Evolutionary conservation across 2,797 vertebrate genomes (phyloP).

Genomic region (Pangasius larnaudii): DNA sequence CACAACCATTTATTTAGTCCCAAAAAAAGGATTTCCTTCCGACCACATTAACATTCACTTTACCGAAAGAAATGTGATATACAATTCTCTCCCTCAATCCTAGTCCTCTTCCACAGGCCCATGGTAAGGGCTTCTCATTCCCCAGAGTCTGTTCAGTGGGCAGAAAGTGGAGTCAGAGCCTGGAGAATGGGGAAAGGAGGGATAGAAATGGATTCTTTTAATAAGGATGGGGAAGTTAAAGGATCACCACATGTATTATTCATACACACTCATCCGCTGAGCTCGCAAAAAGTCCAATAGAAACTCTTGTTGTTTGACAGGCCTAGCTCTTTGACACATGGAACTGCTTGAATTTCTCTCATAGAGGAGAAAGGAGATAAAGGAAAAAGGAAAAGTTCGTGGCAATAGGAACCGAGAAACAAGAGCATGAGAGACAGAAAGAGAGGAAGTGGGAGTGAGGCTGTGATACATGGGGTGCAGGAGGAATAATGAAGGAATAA

Average conservation of each 20-base stretch:
- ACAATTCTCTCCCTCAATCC: slow-evolving; percentile 42
- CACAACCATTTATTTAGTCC: slow-evolving; percentile 45
- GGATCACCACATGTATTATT: slow-evolving; percentile 79
- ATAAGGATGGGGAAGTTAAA: slow-evolving; percentile 79
- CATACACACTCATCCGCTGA: slow-evolving; percentile 73
- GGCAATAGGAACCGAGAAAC: slow-evolving; percentile 24
- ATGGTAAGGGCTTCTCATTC: slow-evolving; percentile 53
- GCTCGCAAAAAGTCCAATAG: slow-evolving; percentile 77
- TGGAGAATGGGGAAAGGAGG: slow-evolving; percentile 54
- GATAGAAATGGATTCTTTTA: slow-evolving; percentile 69
- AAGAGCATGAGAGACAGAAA: slow-evolving; percentile 23
- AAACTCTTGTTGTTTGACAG: slow-evolving; percentile 76
- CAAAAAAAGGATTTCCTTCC: slow-evolving; percentile 31
- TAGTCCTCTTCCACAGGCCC: neutral
- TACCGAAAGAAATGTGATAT: slow-evolving; percentile 46
- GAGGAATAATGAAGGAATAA: slow-evolving; percentile 17
- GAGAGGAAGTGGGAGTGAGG: slow-evolving; percentile 8
- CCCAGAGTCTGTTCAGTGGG: slow-evolving; percentile 55
- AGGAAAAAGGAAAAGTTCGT: slow-evolving; percentile 37
- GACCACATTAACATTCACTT: slow-evolving; percentile 37
- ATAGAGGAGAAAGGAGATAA: slow-evolving; percentile 54
- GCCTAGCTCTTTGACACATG: slow-evolving; percentile 74
- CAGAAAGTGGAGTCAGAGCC: slow-evolving; percentile 52
- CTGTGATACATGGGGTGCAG: slow-evolving; percentile 20
- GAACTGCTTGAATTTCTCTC: slow-evolving; percentile 76